Percentiles rank a stretch among this genome's conserved stretches.
Conservation (phyloP, 2,888 invertebrate species). For the Melikaiella ostensackeni region DNA sequence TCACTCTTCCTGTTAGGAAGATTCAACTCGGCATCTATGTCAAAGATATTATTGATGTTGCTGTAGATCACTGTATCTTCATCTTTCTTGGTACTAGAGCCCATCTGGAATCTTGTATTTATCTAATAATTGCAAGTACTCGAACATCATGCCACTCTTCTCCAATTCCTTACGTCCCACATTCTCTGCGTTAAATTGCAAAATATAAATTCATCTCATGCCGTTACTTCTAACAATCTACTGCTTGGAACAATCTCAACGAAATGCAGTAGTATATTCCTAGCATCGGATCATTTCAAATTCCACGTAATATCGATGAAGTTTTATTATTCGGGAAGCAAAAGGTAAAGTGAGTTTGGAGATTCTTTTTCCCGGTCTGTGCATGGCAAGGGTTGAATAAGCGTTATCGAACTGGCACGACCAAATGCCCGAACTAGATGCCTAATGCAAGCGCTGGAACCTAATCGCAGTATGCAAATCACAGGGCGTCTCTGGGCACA, state of each 20-base stretch:
- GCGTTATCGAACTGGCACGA: slow-evolving; percentile 60
- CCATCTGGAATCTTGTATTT: slow-evolving; percentile 11
- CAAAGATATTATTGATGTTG: slow-evolving; percentile 24
- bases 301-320: slow-evolving; percentile 5
- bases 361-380: not conserved
- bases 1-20: not conserved
- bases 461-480: slow-evolving; percentile 72
- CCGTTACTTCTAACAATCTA: not conserved
- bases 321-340: not conserved
- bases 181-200: not conserved
- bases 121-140: slow-evolving; percentile 11
- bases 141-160: not conserved
- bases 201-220: not conserved
- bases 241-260: not conserved
- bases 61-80: not conserved
- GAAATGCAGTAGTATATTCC: not conserved
- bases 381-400: slow-evolving; percentile 35
- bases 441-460: slow-evolving; percentile 63
- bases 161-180: not conserved
- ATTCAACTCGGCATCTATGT: not conserved
- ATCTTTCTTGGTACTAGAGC: not conserved
- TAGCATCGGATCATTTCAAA: not conserved
- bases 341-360: slow-evolving; percentile 1
- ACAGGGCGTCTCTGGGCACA: slow-evolving; percentile 61
- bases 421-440: slow-evolving; percentile 60